Evolutionary conservation across 1,140 invertebrate species (phyloP), one percentile per base, ranked within the genome.

Genomic region (Proales similis): DNA sequence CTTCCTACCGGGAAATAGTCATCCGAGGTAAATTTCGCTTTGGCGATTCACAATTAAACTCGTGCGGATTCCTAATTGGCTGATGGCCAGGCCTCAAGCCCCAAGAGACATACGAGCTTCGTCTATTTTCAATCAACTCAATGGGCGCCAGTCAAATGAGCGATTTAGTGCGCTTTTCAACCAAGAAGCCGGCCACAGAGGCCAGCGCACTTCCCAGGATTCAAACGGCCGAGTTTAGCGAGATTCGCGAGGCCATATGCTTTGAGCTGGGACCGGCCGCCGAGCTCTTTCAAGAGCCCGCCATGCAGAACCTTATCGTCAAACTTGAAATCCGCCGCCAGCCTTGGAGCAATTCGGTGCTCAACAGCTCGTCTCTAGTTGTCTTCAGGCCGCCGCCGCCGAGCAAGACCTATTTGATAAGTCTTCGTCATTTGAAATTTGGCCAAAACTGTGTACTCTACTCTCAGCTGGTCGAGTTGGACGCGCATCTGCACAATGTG

Each of bases 401-500:
- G 14, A 29, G 33, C 32, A 57, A 57, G 20, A 30, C 33, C 1
- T 57, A 57, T 57, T 6, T 57, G 30, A 29, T 57, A 26, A 57
- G 45, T 42, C 30, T 57, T 1, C 39, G 36, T 27, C 39, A 57
- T 4, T 22, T 57, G 17, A 57, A 57, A 42, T 57, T 22, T 57
- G 51, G 51, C 32, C 51, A 57, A 42, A 57, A 57, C 45, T 57
- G 51, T 42, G 27, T 57, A 19, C 27, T 42, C 17, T 57, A 42
- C 30, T 57, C 51, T 17, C 51, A 57, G 26, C 32, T 57, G 12
- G 45, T 57, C 17, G 51, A 57, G 20, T 27, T 57, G 2, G 51
- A 57, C 20, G 39, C 36, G 51, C 36, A 57, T 29, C 12, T 57
- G 20, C 39, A 42, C 27, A 57, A 57, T 36, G n/a, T n/a, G n/a